Evolutionary conservation across 2,797 vertebrate species (phyloP).

Genomic region (Lepus oiostolus): DNA sequence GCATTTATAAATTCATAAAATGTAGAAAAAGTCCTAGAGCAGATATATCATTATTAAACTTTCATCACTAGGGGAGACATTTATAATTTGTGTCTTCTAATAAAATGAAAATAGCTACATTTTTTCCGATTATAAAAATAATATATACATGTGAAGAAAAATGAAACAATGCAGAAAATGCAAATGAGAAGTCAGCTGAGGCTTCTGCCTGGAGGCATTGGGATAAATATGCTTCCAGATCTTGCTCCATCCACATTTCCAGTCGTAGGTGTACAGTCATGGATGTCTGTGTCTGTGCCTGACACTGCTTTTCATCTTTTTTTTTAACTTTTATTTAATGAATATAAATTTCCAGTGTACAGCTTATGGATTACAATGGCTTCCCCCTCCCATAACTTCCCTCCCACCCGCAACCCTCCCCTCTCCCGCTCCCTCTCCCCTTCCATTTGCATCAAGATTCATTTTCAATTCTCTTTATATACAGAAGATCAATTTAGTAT

Average conservation of each 20-base stretch:
- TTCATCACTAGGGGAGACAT: background rate
- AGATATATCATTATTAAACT: constrained; percentile 60
- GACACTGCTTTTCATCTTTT: background rate
- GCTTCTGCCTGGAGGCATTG: background rate
- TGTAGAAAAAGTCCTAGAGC: background rate
- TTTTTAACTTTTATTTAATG: no score
- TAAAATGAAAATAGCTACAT: constrained; percentile 48
- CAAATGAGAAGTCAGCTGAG: background rate
- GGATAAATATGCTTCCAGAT: background rate
- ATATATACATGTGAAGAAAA: constrained; percentile 17
- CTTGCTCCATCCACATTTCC: background rate
- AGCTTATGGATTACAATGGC: no score
- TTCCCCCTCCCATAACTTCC: no score
- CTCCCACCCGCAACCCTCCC: no score
- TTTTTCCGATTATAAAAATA: constrained; percentile 64
- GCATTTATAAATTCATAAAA: constrained; percentile 50
- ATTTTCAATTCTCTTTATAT: no score
- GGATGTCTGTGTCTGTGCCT: no score
- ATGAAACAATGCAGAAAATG: constrained; percentile 55
- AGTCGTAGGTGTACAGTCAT: no score
- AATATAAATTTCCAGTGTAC: no score
- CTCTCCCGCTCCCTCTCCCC: no score
- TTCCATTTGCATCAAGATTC: no score
- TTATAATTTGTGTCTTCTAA: constrained; percentile 55
- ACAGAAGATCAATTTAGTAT: no score